phyloP scores from a whole-genome alignment of 2,113 vertebrate species.

The Leucopsar rothschildi region DNA sequence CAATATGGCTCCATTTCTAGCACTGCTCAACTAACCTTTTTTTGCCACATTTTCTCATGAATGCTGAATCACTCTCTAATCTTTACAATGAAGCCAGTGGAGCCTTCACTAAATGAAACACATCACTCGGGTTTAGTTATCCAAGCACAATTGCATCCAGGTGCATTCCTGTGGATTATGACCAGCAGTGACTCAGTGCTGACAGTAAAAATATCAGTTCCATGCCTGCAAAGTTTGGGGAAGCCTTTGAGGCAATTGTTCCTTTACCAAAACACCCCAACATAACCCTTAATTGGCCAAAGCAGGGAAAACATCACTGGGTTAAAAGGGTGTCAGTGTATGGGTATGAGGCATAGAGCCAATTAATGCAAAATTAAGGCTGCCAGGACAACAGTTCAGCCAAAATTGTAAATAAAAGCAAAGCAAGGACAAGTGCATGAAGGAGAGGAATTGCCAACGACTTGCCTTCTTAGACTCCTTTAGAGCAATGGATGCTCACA shows the following conservation, averaged over 20 bases:
- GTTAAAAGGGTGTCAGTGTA: fast-evolving
- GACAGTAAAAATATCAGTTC: slow-evolving; percentile 19
- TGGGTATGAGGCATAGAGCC: fast-evolving
- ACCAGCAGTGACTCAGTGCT: neutral
- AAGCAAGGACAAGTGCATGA: neutral
- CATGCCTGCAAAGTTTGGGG: neutral
- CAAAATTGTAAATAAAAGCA: neutral
- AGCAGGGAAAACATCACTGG: neutral
- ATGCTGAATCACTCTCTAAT: slow-evolving; percentile 67
- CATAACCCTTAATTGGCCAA: neutral
- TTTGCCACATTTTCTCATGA: slow-evolving; percentile 66
- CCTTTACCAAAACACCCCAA: neutral
- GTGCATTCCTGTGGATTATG: slow-evolving; percentile 28
- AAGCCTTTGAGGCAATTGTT: neutral
- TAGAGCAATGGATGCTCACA: neutral
- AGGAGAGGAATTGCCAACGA: neutral
- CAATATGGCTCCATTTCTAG: slow-evolving; percentile 67
- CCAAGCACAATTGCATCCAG: slow-evolving; percentile 30
- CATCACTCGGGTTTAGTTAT: slow-evolving; percentile 49
- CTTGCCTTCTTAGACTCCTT: neutral
- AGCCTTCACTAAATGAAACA: slow-evolving; percentile 42
- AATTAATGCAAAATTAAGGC: neutral
- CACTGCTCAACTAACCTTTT: slow-evolving; percentile 64
- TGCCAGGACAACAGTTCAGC: neutral
- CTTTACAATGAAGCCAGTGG: slow-evolving; percentile 38